phyloP scores from a whole-genome alignment of 2,888 invertebrate genomes.

The Morpho deidamia region DNA sequence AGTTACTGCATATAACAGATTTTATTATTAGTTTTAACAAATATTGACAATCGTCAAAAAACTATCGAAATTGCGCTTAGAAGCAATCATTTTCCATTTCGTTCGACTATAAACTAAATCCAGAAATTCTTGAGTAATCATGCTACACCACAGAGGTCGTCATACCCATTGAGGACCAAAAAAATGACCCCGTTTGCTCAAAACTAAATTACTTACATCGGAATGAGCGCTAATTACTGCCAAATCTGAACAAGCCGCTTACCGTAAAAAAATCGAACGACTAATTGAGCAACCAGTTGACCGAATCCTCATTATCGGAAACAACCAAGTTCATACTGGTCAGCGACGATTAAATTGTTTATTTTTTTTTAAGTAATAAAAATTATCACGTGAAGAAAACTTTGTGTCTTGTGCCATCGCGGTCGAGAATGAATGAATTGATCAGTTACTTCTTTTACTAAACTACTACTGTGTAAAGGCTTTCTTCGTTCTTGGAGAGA shows the following conservation, averaged over 20 bases:
- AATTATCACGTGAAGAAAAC: conserved; percentile 3
- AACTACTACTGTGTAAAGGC: no score
- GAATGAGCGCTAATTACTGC: conserved; percentile 47
- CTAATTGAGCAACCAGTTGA: conserved; percentile 43
- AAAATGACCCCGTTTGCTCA: not conserved
- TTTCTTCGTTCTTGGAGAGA: no score
- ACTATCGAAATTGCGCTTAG: no score
- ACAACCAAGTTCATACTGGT: conserved; percentile 28
- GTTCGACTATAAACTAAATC: no score
- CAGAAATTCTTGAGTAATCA: no score
- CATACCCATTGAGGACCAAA: no score
- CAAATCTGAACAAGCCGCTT: conserved; percentile 40
- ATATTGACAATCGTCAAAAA: no score
- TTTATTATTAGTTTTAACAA: no score
- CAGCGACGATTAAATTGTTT: conserved; percentile 6
- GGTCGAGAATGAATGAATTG: not conserved
- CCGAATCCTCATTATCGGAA: conserved; percentile 47
- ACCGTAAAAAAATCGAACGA: conserved; percentile 50
- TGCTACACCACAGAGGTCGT: no score
- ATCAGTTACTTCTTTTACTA: not conserved
- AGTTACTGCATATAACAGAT: no score
- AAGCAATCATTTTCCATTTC: no score
- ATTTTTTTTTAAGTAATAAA: conserved; percentile 5
- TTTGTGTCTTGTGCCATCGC: not conserved
- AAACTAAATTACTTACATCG: conserved; percentile 39